Evolutionary conservation across 2,888 invertebrate species (phyloP), one percentile per base, ranked within the genome.

Genomic region (Troilus luridus): DNA sequence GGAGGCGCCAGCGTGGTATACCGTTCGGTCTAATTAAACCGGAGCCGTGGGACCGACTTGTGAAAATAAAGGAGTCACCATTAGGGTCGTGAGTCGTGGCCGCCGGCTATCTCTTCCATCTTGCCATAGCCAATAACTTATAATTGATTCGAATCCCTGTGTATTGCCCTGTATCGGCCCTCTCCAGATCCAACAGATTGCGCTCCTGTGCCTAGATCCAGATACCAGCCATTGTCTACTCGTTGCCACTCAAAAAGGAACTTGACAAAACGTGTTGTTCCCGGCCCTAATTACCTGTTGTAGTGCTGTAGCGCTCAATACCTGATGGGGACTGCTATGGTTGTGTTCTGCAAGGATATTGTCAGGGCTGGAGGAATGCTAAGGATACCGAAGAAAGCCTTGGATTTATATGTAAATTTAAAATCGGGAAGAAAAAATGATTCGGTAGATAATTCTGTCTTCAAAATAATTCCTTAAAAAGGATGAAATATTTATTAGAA

Each of bases 1-100:
- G 72, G 72, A 77, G 72, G 72, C 72, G 72, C 72, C 72, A 77
- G 14, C 72, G 85, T 85, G 85, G 85, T 85, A 85, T 85, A 85
- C 85, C 85, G 85, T 85, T 85, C 56, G 85, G 85, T 85, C 85
- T 85, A 85, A 85, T 85, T 85, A 85, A 85, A 85, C 56, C 85
- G 85, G 85, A 85, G 85, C 56, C 85, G 56, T 56, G 85, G 85
- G 54, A 54, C 56, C 85, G 56, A 85, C 56, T 54, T 58, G 56
- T 91, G 92, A 91, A 92, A 92, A 92, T 92, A 92, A 91, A 92
- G 92, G 92, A 92, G 92, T 92, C 92, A 92, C 91, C 91, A 92
- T 91, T 89, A 89, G 92, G 89, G 91, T 92, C 92, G 92, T 92
- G 92, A 92, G 91, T 88, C 92, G 91, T 88, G 89, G 60, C 41